Evolutionary conservation across 2,113 vertebrate species (phyloP).

Genomic region (Haemorhous mexicanus): DNA sequence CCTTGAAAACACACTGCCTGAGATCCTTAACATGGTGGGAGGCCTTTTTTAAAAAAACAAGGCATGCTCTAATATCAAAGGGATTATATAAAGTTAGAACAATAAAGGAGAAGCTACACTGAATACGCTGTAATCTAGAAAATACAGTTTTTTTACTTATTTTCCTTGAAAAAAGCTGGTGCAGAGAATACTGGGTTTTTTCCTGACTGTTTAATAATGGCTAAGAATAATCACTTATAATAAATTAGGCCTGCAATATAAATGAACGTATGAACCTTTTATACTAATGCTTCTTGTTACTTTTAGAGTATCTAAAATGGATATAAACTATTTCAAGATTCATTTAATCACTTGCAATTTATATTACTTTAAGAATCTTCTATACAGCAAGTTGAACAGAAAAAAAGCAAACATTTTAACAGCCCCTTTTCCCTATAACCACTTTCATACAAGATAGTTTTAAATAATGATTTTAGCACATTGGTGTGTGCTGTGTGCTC

Average conservation of each 20-base stretch:
- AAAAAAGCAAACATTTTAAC: conserved; percentile 48
- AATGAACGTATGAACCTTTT: conserved; percentile 21
- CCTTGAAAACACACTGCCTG: conserved; percentile 8
- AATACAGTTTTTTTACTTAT: not conserved
- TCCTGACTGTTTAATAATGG: conserved; percentile 39
- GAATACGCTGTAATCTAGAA: not conserved
- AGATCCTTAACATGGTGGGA: not conserved
- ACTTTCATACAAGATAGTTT: not conserved
- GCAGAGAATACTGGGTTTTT: not conserved
- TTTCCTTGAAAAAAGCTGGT: conserved; percentile 28
- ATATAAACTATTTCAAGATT: conserved; percentile 36
- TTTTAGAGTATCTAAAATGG: conserved; percentile 43
- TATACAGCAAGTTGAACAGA: conserved; percentile 47
- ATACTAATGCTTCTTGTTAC: conserved; percentile 41
- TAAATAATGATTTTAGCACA: not conserved
- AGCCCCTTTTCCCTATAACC: conserved; percentile 1
- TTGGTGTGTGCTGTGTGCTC: accelerated
- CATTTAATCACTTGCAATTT: conserved; percentile 30
- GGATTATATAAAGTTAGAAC: not conserved
- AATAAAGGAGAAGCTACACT: not conserved
- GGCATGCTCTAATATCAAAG: not conserved
- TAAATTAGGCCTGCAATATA: conserved; percentile 62
- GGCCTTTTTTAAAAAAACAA: not conserved
- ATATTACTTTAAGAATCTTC: conserved; percentile 59
- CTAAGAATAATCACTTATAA: conserved; percentile 54